phyloP scores from a whole-genome alignment of 2,797 vertebrate species.

The Coranthus polyacanthus region DNA sequence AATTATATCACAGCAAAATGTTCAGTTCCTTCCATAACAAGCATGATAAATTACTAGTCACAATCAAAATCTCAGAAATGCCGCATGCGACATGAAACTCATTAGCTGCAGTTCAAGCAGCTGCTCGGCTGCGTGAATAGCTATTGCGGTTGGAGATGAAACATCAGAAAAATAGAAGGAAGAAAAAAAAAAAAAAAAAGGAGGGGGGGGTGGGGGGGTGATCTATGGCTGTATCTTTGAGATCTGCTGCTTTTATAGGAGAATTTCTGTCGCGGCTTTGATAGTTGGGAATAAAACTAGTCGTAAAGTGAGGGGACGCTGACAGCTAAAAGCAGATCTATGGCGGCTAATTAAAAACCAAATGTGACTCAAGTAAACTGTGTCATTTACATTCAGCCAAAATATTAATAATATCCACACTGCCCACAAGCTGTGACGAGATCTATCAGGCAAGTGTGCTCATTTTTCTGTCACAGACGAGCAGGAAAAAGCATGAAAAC shows the following conservation, averaged over 20 bases:
- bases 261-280: slow-evolving; percentile 42
- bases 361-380: slow-evolving; percentile 64
- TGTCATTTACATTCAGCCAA: slow-evolving; percentile 62
- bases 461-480: slow-evolving; percentile 64
- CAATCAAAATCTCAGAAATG: slow-evolving; percentile 73
- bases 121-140: slow-evolving; percentile 65
- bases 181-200: slow-evolving; percentile 47
- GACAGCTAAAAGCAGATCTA: slow-evolving; percentile 61
- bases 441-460: slow-evolving; percentile 61
- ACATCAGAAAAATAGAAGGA: slow-evolving; percentile 52
- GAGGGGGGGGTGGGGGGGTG: no score
- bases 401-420: slow-evolving; percentile 63
- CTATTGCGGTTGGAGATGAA: slow-evolving; percentile 55
- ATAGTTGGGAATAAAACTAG: slow-evolving; percentile 38
- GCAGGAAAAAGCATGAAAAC: slow-evolving; percentile 68
- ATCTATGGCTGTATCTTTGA: slow-evolving; percentile 42
- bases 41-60: slow-evolving; percentile 62
- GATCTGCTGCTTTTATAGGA: slow-evolving; percentile 33
- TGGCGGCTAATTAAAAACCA: slow-evolving; percentile 60
- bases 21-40: slow-evolving; percentile 53
- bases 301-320: slow-evolving; percentile 43
- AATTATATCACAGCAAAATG: slow-evolving; percentile 60
- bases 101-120: slow-evolving; percentile 71
- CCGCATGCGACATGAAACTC: slow-evolving; percentile 63
- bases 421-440: slow-evolving; percentile 70